A percentile compares a stretch with the other conserved stretches of the same genome.
Conservation (phyloP, 2,113 vertebrate species). For the Melanotaenia duboulayi region DNA sequence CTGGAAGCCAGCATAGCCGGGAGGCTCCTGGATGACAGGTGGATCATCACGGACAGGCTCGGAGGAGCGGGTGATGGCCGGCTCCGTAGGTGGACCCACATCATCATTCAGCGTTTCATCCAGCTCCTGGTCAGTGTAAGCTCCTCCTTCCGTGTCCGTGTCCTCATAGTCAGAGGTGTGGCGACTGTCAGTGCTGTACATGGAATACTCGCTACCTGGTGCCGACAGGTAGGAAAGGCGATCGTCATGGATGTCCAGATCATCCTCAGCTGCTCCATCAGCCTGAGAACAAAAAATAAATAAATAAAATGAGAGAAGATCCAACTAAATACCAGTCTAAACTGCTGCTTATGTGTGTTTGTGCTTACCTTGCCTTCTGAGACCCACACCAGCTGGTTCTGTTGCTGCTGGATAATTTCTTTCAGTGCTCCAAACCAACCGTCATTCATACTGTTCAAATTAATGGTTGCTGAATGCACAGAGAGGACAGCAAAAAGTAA, state of each 20-base stretch:
- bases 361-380: constrained; percentile 96
- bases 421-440: constrained; percentile 98
- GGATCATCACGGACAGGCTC: constrained; percentile 95
- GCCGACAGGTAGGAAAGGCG: constrained; percentile 98
- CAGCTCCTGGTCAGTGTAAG: constrained; percentile 99
- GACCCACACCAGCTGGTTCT: constrained; percentile 98
- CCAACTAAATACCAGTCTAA: too few species aligned
- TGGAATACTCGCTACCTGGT: constrained; percentile 98
- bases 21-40: constrained; percentile 91
- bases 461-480: constrained; percentile 90
- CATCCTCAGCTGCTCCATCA: constrained; percentile 95
- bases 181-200: constrained; percentile 99
- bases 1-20: constrained; percentile 84
- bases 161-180: constrained; percentile 99
- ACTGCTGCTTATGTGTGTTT: neutral
- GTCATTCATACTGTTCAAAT: constrained; percentile 98
- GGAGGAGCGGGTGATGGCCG: constrained; percentile 97
- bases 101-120: constrained; percentile 98
- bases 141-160: constrained; percentile 99
- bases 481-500: constrained; percentile 21
- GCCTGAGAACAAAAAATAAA: constrained; percentile 79
- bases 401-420: constrained; percentile 94
- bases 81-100: constrained; percentile 90
- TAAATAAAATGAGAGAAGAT: neutral
- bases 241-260: constrained; percentile 98